Evolutionary conservation across 2,797 vertebrate species (phyloP).

Genomic region (Pogonophryne albipinna): DNA sequence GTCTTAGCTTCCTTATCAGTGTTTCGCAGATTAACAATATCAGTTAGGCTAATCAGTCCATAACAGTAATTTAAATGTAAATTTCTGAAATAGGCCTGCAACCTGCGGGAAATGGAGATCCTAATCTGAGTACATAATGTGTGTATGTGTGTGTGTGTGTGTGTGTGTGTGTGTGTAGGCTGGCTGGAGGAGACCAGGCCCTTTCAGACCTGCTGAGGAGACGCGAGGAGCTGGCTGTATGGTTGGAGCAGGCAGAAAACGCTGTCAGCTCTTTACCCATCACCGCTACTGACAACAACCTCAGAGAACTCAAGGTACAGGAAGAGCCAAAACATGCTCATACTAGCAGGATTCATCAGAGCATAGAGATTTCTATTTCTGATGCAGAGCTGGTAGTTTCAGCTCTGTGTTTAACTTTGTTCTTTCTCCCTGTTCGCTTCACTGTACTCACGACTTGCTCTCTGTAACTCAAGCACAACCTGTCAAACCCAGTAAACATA

Average conservation of each 20-base stretch:
- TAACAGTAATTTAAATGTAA: constrained; percentile 74
- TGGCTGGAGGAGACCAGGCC: constrained; percentile 86
- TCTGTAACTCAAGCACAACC: constrained; percentile 18
- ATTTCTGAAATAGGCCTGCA: constrained; percentile 62
- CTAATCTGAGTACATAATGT: constrained; percentile 46
- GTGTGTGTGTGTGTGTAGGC: constrained; percentile 71
- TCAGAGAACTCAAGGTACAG: constrained; percentile 89
- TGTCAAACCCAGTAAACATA: constrained; percentile 18
- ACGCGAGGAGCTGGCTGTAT: constrained; percentile 84
- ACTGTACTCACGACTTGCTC: constrained; percentile 28
- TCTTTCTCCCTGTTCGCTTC: constrained; percentile 8
- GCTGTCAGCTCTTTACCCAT: constrained; percentile 78
- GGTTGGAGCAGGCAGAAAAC: constrained; percentile 88
- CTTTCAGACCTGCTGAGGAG: constrained; percentile 86
- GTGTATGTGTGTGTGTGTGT: constrained; percentile 25
- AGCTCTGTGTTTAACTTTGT: constrained; percentile 13
- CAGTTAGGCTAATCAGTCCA: constrained; percentile 49
- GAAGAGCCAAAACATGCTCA: constrained; percentile 16
- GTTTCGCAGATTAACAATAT: constrained; percentile 60
- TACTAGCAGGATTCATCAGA: constrained; percentile 10
- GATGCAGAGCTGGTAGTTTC: constrained; percentile 20
- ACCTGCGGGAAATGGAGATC: constrained; percentile 61
- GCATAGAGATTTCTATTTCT: constrained; percentile 29
- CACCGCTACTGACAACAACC: constrained; percentile 82
- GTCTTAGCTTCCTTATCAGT: constrained; percentile 53